Conservation (phyloP, 2,113 vertebrate species). For the Microcebus lehilahytsara region DNA sequence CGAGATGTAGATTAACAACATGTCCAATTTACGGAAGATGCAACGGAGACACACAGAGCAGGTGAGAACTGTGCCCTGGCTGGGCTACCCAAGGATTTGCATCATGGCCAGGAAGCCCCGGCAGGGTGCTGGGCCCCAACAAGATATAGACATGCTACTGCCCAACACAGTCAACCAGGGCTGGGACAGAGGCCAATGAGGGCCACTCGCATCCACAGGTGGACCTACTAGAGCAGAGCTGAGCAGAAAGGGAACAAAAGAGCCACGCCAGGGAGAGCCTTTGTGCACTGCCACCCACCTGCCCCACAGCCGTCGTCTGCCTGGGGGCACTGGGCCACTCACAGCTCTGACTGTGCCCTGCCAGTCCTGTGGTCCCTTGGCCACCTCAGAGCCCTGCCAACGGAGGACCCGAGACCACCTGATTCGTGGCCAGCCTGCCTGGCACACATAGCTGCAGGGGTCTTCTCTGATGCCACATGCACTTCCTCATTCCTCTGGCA, state of each 20-base stretch:
- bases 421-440: neutral
- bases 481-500: neutral
- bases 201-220: fast-evolving
- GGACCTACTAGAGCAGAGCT: neutral
- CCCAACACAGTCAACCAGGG: neutral
- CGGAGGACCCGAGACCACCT: neutral
- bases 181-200: neutral
- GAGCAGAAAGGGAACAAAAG: neutral
- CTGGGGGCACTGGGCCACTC: neutral
- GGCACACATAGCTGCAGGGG: neutral
- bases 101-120: neutral
- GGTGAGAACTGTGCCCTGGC: neutral
- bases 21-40: neutral
- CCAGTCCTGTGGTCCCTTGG: neutral
- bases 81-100: neutral
- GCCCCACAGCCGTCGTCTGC: neutral
- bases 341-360: neutral
- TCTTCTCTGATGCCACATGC: neutral
- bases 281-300: neutral
- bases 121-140: neutral
- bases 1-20: neutral
- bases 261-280: neutral
- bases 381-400: neutral
- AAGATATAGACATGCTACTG: neutral
- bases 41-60: neutral